Base-by-base conservation (phyloP, 2,113 vertebrate species). In the Heloderma charlesbogerti region DNA sequence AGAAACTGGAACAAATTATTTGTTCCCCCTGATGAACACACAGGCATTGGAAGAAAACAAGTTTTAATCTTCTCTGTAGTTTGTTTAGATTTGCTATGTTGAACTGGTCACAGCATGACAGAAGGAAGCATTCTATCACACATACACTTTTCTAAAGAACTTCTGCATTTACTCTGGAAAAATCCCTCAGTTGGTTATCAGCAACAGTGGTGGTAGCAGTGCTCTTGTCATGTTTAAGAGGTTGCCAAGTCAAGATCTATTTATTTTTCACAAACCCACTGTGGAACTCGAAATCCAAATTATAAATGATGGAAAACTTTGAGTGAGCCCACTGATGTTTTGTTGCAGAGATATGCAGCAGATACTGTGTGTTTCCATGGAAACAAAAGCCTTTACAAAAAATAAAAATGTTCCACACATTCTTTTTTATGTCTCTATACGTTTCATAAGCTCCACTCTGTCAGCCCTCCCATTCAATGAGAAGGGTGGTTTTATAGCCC, bases 331-430 rank as follows among this genome's bases (percentile, higher is more conserved):
- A 75, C 48, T 40, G 88, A n/a, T 10, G 77, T 89, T 92, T 83
- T 84, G 16, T 25, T 75, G 43, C 29, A 72, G 83, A 91, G 22
- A 84, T 69, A 88, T 51, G 0, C 1, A 74, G n/a, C 20, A 94
- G 15, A 10, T 87, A 71, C 1, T 57, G 10, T 54, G 20, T 37
- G 77, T 91, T 94, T 92, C 89, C 66, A 92, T 92, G 84, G 91
- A 93, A 94, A 95, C 54, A 57, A 92, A 87, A 22, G 60, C 89
- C 25, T 86, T 37, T 1, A 1, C 16, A 34, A 43, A 67, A 31
- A 48, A 43, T n/a, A 43, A 75, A 51, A 51, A 51, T 51, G 5
- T 37, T 25, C 15, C 43, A 79, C 29, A 34, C 0, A 15, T 90
- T 94, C 77, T 71, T 48, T 67, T 1, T 74, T 25, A 0, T 3